Percentiles rank a stretch among this genome's conserved stretches.
phyloP scores from a whole-genome alignment of 35 echinoderm and acorn worm genomes.

The Strongylocentrotus purpuratus region DNA sequence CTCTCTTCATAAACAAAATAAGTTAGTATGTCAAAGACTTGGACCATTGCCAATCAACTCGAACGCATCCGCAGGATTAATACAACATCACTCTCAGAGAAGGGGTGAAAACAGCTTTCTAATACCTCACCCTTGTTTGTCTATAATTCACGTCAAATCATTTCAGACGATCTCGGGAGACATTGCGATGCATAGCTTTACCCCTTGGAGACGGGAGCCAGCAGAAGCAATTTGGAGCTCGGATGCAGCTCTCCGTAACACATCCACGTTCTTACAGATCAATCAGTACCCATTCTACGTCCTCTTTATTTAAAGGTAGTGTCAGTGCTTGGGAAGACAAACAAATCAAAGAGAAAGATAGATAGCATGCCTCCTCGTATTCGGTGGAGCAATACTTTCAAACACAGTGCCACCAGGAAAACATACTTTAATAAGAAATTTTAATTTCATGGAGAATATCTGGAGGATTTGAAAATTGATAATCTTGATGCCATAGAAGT shows the following conservation, averaged over 20 bases:
- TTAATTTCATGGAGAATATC: neutral
- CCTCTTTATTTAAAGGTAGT: neutral
- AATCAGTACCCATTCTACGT: constrained; percentile 3
- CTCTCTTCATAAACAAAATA: neutral
- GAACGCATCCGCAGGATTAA: neutral
- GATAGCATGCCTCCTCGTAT: neutral
- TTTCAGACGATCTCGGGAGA: neutral
- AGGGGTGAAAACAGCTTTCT: neutral
- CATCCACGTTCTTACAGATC: neutral
- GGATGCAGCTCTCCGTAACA: neutral
- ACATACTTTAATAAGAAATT: neutral
- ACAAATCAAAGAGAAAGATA: neutral
- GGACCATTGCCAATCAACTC: neutral
- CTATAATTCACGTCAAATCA: neutral
- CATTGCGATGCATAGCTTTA: neutral
- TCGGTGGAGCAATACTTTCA: neutral
- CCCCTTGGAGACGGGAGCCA: neutral
- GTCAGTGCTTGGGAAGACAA: neutral
- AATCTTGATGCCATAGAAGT: too few species aligned
- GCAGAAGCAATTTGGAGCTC: neutral
- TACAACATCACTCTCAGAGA: neutral
- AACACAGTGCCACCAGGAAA: neutral
- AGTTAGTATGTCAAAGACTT: neutral
- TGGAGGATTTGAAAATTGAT: too few species aligned
- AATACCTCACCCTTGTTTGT: constrained; percentile 11